Base-by-base conservation (phyloP, 92 coral and sea anemone species). In the Palythoa grandiflora region DNA sequence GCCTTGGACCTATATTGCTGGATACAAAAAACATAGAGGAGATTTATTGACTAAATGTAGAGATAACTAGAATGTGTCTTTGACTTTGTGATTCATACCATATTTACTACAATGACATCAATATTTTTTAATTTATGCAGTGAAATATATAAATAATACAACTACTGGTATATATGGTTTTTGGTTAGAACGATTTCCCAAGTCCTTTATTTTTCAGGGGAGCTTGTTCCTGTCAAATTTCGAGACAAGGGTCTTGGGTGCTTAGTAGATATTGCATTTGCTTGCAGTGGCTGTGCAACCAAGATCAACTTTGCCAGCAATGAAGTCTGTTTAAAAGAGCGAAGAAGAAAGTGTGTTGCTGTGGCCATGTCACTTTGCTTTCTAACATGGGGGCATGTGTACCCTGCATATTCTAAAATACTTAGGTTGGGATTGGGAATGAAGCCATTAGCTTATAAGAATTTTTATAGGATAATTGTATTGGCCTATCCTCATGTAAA, bases 191-290 rank as follows among this genome's bases (percentile, higher is more conserved):
- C 19, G 1, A 16, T 68, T 68, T 15, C 21, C 40, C 14, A 68
- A 68, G 20, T n/a, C 39, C 40, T 84, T 3, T 44, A 44, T 44
- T 77, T 70, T 52, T n/a, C n/a, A 90, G 92, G 87, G 37, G 40
- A 76, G 70, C 83, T 86, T 59, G 83, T 90, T 52, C 93, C 90
- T 68, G 63, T 79, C 17, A 51, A 57, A 3, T 51, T 39, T 38
- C 6, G 73, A 10, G 78, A 87, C 74, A 79, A 78, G 52, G 93
- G 90, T 16, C 90, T 87, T 15, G 93, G 90, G 40, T 90, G 93
- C 15, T 79, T 89, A 21, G 83, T 84, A 17, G 78, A 88, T 36
- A 63, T 91, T 35, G 13, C 16, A 5, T 77, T 84, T 77, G 73
- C 75, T 10, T 91, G 94, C 89, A 83, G 44, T 88, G 89, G 88